A percentile compares a stretch with the other conserved stretches of the same genome.
Evolutionary conservation across 1,140 invertebrate species (phyloP).

Genomic region (Drosophila pruinosa): DNA sequence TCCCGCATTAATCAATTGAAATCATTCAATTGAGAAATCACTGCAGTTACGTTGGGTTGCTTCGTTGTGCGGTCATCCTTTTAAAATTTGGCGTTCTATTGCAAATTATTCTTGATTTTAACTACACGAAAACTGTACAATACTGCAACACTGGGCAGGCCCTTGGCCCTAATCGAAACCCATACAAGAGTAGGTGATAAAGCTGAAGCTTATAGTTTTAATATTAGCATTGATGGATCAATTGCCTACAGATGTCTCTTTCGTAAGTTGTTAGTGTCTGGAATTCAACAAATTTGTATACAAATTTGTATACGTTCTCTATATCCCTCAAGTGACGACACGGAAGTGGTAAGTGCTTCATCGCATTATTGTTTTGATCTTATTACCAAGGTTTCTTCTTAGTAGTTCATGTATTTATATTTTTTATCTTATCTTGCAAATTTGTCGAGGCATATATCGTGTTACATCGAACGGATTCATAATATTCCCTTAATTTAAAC

Average conservation of each 20-base stretch:
- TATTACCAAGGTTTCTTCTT: background rate
- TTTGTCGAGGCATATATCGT: background rate
- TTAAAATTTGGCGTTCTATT: conserved; percentile 36
- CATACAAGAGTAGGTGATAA: background rate
- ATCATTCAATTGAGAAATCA: conserved; percentile 29
- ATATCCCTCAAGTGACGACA: conserved; percentile 10
- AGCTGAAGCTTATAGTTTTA: background rate
- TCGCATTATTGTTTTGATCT: background rate
- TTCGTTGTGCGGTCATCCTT: conserved; percentile 16
- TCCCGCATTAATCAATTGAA: conserved; percentile 18
- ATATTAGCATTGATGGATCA: background rate
- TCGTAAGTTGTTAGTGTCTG: conserved; percentile 20
- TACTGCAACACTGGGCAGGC: background rate
- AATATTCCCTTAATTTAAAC: background rate
- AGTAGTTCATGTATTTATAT: conserved; percentile 25
- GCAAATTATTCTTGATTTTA: conserved; percentile 39
- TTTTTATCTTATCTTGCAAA: conserved; percentile 32
- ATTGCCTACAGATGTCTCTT: conserved; percentile 48
- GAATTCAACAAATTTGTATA: conserved; percentile 44
- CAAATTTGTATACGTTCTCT: conserved; percentile 51
- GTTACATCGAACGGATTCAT: conserved; percentile 8
- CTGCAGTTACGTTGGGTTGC: conserved; percentile 11
- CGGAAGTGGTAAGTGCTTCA: conserved; percentile 35
- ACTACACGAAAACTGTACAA: background rate
- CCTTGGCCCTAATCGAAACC: background rate